Evolutionary conservation across 2,113 vertebrate species (phyloP), one percentile per base, ranked within the genome.

Genomic region (Coregonus clupeaformis): DNA sequence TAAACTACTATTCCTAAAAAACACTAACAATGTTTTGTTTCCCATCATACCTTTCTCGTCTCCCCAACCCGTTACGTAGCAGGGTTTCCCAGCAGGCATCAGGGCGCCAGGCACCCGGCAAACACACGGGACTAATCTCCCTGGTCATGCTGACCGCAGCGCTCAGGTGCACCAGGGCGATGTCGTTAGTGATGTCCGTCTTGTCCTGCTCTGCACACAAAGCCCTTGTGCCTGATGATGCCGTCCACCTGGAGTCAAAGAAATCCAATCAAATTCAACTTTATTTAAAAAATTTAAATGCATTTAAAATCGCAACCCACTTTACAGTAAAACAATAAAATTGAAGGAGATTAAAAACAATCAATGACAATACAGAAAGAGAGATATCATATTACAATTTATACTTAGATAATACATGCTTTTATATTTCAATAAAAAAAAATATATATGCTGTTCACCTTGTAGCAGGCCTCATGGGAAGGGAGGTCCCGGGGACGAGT

Each of bases 51-150:
- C 91, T 90, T 90, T 93, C 84, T 91, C 91, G 5, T 91, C 87
- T 27, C 90, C 88, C 92, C 89, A 93, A 68, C 91, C 87, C 0
- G 91, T 92, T 81, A 92, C 90, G 1, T 88, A 90, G 86, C 93
- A 93, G 6, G 64, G 30, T 0, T 76, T 88, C 13, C 88, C 84
- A 11, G 83, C 73, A 32, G 84, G 86, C 82, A 89, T 77, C 72
- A 89, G 72, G 0, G 73, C 67, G 6, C 84, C 84, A 0, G 82
- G 72, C 68, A 63, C 62, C n/a, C 3, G 91, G 91, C 79, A 93
- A 78, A 76, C 93, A 93, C 16, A 91, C 71, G 25, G 90, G 89
- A 68, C 91, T 90, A 78, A 92, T 88, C 82, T 91, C 86, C 67
- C 42, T 80, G 3, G 67, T 91, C 86, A 90, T 87, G n/a, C 80